phyloP scores from a whole-genome alignment of 2,888 invertebrate species.

The Aspidiotus destructor region DNA sequence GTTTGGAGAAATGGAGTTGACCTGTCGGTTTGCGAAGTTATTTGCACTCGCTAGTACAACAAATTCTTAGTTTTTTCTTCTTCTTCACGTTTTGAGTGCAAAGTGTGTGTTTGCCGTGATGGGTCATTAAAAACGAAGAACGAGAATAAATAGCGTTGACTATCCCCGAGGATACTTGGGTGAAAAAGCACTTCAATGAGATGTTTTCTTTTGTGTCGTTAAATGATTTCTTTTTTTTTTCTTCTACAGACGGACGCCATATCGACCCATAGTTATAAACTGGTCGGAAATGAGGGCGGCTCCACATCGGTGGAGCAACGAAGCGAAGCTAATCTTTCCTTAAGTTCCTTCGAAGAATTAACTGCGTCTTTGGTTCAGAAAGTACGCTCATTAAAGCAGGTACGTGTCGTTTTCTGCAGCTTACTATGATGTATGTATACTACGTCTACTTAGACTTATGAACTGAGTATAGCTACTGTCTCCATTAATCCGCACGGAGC shows the following conservation, averaged over 20 bases:
- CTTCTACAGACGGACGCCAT: constrained; percentile 22
- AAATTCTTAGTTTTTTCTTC: not conserved
- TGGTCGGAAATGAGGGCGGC: constrained; percentile 28
- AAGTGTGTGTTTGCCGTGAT: no score
- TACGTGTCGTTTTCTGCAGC: not conserved
- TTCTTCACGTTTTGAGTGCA: not conserved
- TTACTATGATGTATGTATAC: no score
- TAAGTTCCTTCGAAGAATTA: constrained; percentile 46
- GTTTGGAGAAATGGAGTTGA: not conserved
- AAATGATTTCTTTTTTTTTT: no score
- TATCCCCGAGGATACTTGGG: no score
- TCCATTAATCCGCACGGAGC: not conserved
- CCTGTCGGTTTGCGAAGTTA: not conserved
- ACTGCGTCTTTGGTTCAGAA: constrained; percentile 41
- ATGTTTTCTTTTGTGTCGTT: not conserved
- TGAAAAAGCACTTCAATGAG: not conserved
- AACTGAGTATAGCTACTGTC: no score
- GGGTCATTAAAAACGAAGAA: no score
- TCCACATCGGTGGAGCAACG: constrained; percentile 40
- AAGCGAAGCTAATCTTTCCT: constrained; percentile 41
- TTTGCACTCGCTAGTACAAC: no score
- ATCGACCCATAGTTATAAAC: constrained; percentile 27
- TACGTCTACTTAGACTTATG: not conserved
- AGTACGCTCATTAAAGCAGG: constrained; percentile 31
- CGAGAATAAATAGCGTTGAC: no score